Evolutionary conservation across 2,797 vertebrate species (phyloP).

Genomic region (Acanthiza pusilla): DNA sequence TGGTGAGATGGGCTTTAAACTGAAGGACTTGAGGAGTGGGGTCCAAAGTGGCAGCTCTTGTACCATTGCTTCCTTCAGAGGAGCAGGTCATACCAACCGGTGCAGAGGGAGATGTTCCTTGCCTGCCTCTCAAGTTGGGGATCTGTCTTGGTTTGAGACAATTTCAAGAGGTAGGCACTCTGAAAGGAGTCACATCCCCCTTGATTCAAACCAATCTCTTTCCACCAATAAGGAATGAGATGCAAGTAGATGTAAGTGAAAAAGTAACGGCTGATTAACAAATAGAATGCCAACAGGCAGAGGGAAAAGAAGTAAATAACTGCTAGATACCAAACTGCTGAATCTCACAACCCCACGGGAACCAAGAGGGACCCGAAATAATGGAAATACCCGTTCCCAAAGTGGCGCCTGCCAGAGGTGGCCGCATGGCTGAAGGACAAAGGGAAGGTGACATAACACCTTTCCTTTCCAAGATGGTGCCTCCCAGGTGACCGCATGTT

Average conservation of each 20-base stretch:
- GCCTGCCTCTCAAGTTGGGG: not conserved
- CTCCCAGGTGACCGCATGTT: not conserved
- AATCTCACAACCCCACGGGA: not conserved
- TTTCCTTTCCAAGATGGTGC: not conserved
- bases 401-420: not conserved
- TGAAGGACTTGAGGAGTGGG: not conserved
- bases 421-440: not conserved
- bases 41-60: fast-evolving
- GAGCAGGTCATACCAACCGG: not conserved
- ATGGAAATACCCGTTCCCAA: fast-evolving
- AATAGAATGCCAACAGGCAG: not conserved
- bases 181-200: not conserved
- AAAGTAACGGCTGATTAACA: not conserved
- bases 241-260: not conserved
- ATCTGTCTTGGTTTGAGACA: not conserved
- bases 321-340: not conserved
- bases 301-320: not conserved
- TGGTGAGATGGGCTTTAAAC: not conserved
- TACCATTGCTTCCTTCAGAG: not conserved
- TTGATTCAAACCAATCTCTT: not conserved
- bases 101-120: not conserved
- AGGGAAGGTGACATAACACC: not conserved
- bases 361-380: not conserved
- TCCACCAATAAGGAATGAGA: not conserved
- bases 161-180: not conserved